Percentiles rank a stretch among this genome's conserved stretches.
phyloP scores from a whole-genome alignment of 2,888 invertebrate genomes.

The Epicampocera succincta region DNA sequence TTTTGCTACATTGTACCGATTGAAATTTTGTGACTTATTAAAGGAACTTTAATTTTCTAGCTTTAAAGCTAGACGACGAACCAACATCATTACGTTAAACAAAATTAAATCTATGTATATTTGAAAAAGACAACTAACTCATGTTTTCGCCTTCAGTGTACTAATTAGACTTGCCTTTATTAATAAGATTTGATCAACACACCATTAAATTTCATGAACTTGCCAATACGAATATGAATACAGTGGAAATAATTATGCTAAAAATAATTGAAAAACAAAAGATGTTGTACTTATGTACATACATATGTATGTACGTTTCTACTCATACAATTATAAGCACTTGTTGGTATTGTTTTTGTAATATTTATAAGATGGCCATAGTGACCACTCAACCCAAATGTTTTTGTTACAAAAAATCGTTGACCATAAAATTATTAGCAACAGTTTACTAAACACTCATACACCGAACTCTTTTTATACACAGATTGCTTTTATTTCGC shows the following conservation, averaged over 20 bases:
- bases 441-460: conserved; percentile 54
- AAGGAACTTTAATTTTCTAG: too few species aligned
- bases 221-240: conserved; percentile 26
- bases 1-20: too few species aligned
- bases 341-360: conserved; percentile 3
- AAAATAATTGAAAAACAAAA: conserved; percentile 48
- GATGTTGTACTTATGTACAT: conserved; percentile 22
- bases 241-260: conserved; percentile 41
- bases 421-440: conserved; percentile 74
- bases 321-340: not conserved
- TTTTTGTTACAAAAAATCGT: conserved; percentile 74
- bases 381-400: conserved; percentile 79
- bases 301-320: not conserved
- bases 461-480: conserved; percentile 8
- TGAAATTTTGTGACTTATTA: too few species aligned
- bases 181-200: conserved; percentile 20
- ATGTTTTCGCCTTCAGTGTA: too few species aligned
- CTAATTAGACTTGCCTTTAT: not conserved
- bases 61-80: too few species aligned
- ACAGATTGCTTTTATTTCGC: not conserved
- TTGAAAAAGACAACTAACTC: too few species aligned
- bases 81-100: too few species aligned
- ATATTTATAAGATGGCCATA: conserved; percentile 43
- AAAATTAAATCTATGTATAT: too few species aligned
- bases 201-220: conserved; percentile 62